Base-by-base conservation (phyloP, 2,888 invertebrate genomes). In the Lithophane ornitopus region DNA sequence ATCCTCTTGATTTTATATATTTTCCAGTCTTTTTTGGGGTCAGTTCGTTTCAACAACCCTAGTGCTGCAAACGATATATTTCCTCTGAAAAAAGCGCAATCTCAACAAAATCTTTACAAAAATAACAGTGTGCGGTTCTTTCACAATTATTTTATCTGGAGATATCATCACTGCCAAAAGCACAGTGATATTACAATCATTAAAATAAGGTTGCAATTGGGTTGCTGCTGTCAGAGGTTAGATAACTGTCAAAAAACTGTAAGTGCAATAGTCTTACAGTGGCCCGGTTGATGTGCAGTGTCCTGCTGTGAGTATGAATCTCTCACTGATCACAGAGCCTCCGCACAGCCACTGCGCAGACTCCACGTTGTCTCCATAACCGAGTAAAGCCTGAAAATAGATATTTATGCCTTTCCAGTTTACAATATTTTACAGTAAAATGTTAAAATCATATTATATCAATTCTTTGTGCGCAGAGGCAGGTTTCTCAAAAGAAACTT, bases 311-410 rank as follows among this genome's bases (percentile, higher is more conserved):
- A 91, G 78, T 7, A 91, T 87, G 62, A 84, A 91, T 56, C 77
- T 78, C 58, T 90, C 88, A 63, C 89, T 91, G 74, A 91, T 87
- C 11, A 91, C 82, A 1, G 90, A 76, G 0, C 91, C 91, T 0
- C 88, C 92, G 1, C 88, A 90, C 9, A 89, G 71, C 91, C 91
- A 91, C 19, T 86, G 59, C 26, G 88, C 82, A 9, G 78, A 34
- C 9, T 72, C n/a, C 26, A 59, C 72, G 1, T 77, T 61, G 1
- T 58, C 56, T 16, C 86, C 86, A 11, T 76, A 87, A 4, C 86
- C 86, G 1, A 87, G n/a, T 34, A 87, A 46, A 3, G 78, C 86
- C 86, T 86, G 67, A 1, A 68, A 68, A 41, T n/a, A 59, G 12
- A 39, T 22, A 41, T 7, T 39, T 11, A 6, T 14, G 22, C 14